Base-by-base conservation (phyloP, 2,888 invertebrate genomes). In the Zygothrica quintamaculata region DNA sequence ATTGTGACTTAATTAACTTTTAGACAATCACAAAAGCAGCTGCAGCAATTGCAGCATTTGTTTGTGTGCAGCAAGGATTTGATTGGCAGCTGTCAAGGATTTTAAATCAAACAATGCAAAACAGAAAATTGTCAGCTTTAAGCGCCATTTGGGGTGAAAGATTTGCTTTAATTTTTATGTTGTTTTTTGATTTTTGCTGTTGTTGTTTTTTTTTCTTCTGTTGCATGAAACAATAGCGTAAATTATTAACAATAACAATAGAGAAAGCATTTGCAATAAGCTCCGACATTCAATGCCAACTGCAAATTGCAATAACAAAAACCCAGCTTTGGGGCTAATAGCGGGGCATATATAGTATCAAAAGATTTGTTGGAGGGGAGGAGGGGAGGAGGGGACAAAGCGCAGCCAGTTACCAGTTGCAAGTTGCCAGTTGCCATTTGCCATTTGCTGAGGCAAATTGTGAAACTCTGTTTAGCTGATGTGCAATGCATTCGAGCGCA, bases 221-320 rank as follows among this genome's bases (percentile, higher is more conserved):
- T n/a, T n/a, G n/a, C n/a, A n/a, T n/a, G n/a, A 60, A 36, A 72
- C 65, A 74, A 77, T 72, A 60, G 64, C 67, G 42, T 40, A 84
- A 77, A 81, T 81, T 81, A 80, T 84, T 71, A 84, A 71, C 78
- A 77, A 76, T 81, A 55, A 80, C 77, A 80, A 80, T 69, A 56
- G 44, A 59, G 13, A 34, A 44, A 59, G 55, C 69, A 52, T 34
- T 51, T 50, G 67, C 55, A 62, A 62, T 56, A 67, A 57, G 53
- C 74, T 61, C 51, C n/a, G 43, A 62, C 65, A 59, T 56, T 61
- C 48, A 46, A 66, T 64, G 65, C 47, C 58, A 73, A 52, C 44
- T 59, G 68, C 70, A 59, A n/a, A 42, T 69, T 48, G 60, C 56
- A 64, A 64, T 59, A 60, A 55, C 65, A 43, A 43, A n/a, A n/a